Evolutionary conservation across 2,113 vertebrate species (phyloP), one percentile per base, ranked within the genome.

Genomic region (Tichodroma muraria): DNA sequence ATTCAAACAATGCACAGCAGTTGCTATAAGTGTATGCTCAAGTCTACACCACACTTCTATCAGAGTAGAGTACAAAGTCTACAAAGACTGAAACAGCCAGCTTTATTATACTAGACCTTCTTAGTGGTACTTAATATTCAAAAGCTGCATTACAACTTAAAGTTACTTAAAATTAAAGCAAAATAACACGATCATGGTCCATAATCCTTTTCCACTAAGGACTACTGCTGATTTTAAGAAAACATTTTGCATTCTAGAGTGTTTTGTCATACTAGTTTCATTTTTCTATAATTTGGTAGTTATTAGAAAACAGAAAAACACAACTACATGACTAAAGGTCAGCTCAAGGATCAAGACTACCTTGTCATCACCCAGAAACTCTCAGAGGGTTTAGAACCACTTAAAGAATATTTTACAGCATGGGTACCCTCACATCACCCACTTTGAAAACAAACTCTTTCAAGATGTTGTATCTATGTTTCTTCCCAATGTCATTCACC

Each of bases 101-200:
- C 14, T 59, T 72, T 45, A 42, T 65, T 33, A 50, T 13, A 25
- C 9, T 31, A 15, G 19, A 30, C 11, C 15, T 77, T 20, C 25
- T 72, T 79, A 31, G 81, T 68, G 8, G 2, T 18, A 57, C 25
- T 85, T 33, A 56, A 45, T n/a, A 68, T 22, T 68, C 45, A 78
- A 13, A 73, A 90, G 16, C 38, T 38, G 6, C 18, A 17, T 9
- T 52, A 4, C 1, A 88, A 77, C 2, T 4, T 70, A 15, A 69
- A 80, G 11, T 54, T 10, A 80, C 11, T 77, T 30, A 18, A 49
- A 91, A 49, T 44, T 38, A 60, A 64, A 80, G 24, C 7, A 80
- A 78, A 75, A 68, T 3, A 27, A 5, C 5, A 68, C 3, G 4
- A 38, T 5, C 0, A 1, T 28, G 31, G 10, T n/a, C 37, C 24